A percentile compares a stretch with the other conserved stretches of the same genome.
Conservation (phyloP, 2,797 vertebrate genomes). For the Gymnoscopelus microlampas region DNA sequence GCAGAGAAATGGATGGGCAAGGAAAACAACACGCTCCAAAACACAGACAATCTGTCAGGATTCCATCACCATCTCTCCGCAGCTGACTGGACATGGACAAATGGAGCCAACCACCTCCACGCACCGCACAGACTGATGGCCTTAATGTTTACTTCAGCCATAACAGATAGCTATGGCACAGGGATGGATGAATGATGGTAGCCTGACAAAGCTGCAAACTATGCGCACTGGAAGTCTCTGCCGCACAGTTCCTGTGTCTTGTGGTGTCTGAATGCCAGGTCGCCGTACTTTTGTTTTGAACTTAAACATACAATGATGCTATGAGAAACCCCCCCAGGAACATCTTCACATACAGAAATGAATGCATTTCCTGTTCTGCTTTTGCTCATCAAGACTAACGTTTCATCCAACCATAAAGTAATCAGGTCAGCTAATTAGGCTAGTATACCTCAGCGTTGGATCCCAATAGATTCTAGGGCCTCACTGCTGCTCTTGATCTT, state of each 20-base stretch:
- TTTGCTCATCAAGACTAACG: conserved; percentile 43
- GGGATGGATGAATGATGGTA: conserved; percentile 61
- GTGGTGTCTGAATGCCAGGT: not conserved
- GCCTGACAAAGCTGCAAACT: conserved; percentile 27
- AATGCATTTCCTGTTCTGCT: conserved; percentile 12
- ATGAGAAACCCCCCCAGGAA: too few relatives aligned
- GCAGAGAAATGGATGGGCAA: conserved; percentile 78
- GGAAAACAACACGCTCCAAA: conserved; percentile 80
- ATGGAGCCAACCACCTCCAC: conserved; percentile 68
- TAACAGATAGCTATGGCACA: conserved; percentile 67
- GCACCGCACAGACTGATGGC: conserved; percentile 72
- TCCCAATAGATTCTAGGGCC: conserved; percentile 73
- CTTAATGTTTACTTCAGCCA: conserved; percentile 77
- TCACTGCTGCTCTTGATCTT: conserved; percentile 48
- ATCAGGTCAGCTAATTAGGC: conserved; percentile 81
- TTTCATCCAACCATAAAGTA: conserved; percentile 64
- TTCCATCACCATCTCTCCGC: conserved; percentile 73
- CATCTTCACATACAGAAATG: not conserved
- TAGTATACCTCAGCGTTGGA: conserved; percentile 67
- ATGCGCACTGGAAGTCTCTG: conserved; percentile 4
- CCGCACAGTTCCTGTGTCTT: conserved; percentile 9
- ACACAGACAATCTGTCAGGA: conserved; percentile 81
- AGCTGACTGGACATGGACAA: conserved; percentile 79
- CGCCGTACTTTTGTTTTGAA: not conserved
- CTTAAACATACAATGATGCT: not conserved